These are phyloP conservation scores for Amyelois transitella DNA, from an alignment of 1,140 invertebrate species.

Conservation along the genomic window DNA sequence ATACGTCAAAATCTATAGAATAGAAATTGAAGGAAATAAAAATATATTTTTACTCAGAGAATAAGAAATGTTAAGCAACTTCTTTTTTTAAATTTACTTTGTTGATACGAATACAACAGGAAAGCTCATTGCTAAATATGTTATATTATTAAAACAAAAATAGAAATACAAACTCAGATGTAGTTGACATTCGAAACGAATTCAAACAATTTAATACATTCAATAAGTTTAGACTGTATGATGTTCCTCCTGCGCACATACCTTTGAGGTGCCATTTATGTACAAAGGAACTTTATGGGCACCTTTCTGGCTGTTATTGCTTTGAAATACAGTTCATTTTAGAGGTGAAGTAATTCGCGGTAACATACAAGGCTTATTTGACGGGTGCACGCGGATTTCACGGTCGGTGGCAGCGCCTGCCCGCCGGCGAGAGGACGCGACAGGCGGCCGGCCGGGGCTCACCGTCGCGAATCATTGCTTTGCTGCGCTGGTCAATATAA, in stretches of 20 bases:
- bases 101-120: too few relatives aligned
- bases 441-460: background rate
- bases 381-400: slow-evolving; percentile 5
- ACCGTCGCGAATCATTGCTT: background rate
- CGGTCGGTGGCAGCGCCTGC: background rate
- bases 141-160: too few relatives aligned
- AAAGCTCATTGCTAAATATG: too few relatives aligned
- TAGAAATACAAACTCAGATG: too few relatives aligned
- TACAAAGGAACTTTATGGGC: background rate
- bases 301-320: background rate
- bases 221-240: background rate
- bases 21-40: too few relatives aligned
- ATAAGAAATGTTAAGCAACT: too few relatives aligned
- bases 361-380: slow-evolving; percentile 1
- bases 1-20: too few relatives aligned
- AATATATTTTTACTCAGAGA: too few relatives aligned
- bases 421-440: background rate
- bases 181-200: too few relatives aligned
- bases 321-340: background rate
- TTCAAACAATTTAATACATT: too few relatives aligned
- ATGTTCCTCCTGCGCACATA: background rate
- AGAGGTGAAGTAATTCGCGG: background rate
- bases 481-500: background rate
- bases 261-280: background rate
- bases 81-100: too few relatives aligned